Base-by-base conservation (phyloP, 1,140 invertebrate genomes). In the Drosophila bifasciata region DNA sequence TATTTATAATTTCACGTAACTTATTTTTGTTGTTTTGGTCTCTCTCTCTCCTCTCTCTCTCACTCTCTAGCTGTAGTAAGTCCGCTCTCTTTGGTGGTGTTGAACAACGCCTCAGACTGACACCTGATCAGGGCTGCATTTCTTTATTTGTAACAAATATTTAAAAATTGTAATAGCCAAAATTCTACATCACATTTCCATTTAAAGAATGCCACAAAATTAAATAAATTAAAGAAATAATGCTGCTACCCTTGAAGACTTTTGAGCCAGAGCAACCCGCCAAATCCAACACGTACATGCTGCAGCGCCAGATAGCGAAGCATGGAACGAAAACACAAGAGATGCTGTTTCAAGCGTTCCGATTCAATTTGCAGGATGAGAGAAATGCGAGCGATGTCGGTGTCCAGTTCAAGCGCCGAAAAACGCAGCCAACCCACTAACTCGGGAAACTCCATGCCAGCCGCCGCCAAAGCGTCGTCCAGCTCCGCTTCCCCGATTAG, bases 1-100 rank as follows among this genome's bases (percentile, higher is more conserved):
- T 72, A 88, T 85, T 85, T 88, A 85, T 81, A 73, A 75, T 74
- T 88, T 77, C 79, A 86, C 81, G 81, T 86, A 86, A 85, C 83
- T 76, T 53, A 66, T 76, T 84, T 77, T 63, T 25, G 58, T 79
- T 74, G 70, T 84, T 76, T 77, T 78, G 53, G 73, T 63, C 67
- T 63, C 44, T 72, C 61, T 67, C 61, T n/a, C 55, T 55, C 58
- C 36, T 52, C 56, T 56, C 59, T 8, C 28, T 53, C 36, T n/a
- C 55, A 49, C 58, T 44, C 64, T 67, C 64, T 68, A 3, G 43
- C 17, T 72, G 19, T n/a, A n/a, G 66, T 71, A 71, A 70, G 67
- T 32, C 7, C n/a, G 15, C 17, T 46, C 39, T 44, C 36, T 9
- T 11, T 5, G 44, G 2, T 17, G 52, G 69, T 72, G 67, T 45